Evolutionary conservation across 2,113 vertebrate genomes (phyloP), one percentile per base, ranked within the genome.

Genomic region (Trochalopteron elliotii): DNA sequence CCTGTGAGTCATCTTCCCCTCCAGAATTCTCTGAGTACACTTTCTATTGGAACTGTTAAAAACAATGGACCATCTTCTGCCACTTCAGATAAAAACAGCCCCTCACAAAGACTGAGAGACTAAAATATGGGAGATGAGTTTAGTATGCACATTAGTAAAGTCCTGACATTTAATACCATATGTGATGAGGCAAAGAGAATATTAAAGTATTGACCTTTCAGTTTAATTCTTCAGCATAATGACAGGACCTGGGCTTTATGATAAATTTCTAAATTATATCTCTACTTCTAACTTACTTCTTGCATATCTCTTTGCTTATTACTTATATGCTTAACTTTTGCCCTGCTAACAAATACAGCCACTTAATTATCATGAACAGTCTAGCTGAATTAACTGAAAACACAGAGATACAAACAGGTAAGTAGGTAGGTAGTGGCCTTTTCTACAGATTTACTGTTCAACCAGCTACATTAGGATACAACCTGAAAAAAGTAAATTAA

Each of bases 171-270:
- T 97, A 83, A 77, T 10, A 83, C 21, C 25, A 17, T 39, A 72
- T 65, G 44, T 57, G 93, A 88, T 88, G 57, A 94, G 65, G 37
- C n/a, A 80, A 79, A 80, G 82, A 89, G 75, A 91, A 85, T 88
- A 94, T 67, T 90, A 52, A 92, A 78, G 42, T 68, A 80, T n/a
- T 93, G 93, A 95, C 95, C 87, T 95, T 94, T 94, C 42, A 2
- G 1, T 77, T 93, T 80, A 94, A 88, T 88, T 79, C 81, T 76
- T 79, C 19, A 2, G 45, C 68, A 77, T 40, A 87, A 90, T 67
- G 65, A 77, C 45, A 84, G 27, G 56, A 83, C 35, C 44, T 74
- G 35, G n/a, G 39, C 50, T 94, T 89, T 59, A 77, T 69, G 55
- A 90, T 59, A 90, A 47, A 96, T 91, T 85, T 47, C 71, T 77